Evolutionary conservation across 2,797 vertebrate genomes (phyloP).

Genomic region (Anniella stebbinsi): DNA sequence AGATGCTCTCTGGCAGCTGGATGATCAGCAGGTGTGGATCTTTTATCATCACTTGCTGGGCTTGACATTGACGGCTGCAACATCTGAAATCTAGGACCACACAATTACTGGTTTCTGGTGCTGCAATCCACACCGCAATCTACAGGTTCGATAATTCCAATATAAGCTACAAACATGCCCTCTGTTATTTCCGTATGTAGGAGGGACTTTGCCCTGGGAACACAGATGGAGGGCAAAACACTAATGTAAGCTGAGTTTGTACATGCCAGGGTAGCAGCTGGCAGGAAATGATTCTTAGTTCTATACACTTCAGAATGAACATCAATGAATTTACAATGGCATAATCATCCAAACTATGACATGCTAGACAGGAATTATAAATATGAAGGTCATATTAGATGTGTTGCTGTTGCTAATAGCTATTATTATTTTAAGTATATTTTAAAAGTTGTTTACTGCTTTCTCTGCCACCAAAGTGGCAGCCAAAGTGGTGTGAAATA

Average conservation of each 20-base stretch:
- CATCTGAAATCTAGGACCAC: constrained; percentile 41
- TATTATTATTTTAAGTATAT: neutral
- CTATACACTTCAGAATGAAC: neutral
- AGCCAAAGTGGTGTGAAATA: neutral
- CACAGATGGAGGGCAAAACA: constrained; percentile 22
- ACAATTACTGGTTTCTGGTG: constrained; percentile 60
- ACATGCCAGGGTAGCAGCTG: neutral
- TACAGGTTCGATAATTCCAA: constrained; percentile 25
- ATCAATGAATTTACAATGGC: neutral
- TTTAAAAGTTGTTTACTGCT: too few species aligned
- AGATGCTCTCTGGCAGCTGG: constrained; percentile 65
- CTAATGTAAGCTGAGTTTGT: neutral
- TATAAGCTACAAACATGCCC: constrained; percentile 22
- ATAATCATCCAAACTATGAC: accelerated
- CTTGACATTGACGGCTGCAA: constrained; percentile 61
- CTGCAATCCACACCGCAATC: constrained; percentile 40
- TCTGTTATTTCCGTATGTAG: neutral
- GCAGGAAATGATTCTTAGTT: constrained; percentile 21
- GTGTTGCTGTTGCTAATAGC: neutral
- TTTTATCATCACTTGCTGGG: constrained; percentile 67
- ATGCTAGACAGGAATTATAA: neutral
- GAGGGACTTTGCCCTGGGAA: constrained; percentile 8
- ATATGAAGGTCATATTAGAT: neutral
- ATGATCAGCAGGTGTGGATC: constrained; percentile 65
- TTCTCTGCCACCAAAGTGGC: neutral